Evolutionary conservation across 2,888 invertebrate species (phyloP), one percentile per base, ranked within the genome.

Genomic region (Anthoptus insignis): DNA sequence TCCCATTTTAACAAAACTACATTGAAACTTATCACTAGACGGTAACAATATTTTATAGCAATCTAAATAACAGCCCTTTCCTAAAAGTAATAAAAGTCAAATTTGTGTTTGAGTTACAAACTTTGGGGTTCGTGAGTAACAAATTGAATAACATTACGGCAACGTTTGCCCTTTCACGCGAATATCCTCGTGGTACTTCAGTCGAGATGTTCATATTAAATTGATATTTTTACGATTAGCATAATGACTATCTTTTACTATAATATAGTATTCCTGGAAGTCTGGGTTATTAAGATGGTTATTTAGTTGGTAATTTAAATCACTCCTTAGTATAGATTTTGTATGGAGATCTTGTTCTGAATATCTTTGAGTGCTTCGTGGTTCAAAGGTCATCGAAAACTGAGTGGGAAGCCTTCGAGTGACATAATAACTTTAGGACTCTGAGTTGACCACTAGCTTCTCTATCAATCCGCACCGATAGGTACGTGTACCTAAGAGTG

Each of bases 71-170:
- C 24, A 49, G 27, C 49, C 49, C 27, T 27, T 49, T 49, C 27
- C 84, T 76, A 79, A 82, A 88, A 88, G 88, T 85, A 88, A 91
- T 91, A 90, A 89, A 91, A 90, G 84, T 89, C 87, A 84, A 89
- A 90, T 91, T 91, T 89, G 85, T 84, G 87, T 83, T 84, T 79
- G 83, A 89, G 83, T 89, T 89, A 89, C 82, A 84, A 91, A 91
- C 88, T 91, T 91, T 91, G 81, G 90, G 90, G 91, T 86, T 81
- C 81, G 81, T 81, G 85, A 90, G 88, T 88, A 87, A 82, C 88
- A 89, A 91, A 91, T 91, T 89, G 89, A 91, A 91, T 89, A 85
- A 89, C 90, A 91, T 90, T 88, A 87, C n/a, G 86, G 77, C 81
- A 80, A 79, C 37, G 14, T 39, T 59, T 24, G 59, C 27, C 50